A percentile compares a stretch with the other conserved stretches of the same genome.
Evolutionary conservation across 2,113 vertebrate species (phyloP).

Genomic region (Brienomyrus brachyistius): DNA sequence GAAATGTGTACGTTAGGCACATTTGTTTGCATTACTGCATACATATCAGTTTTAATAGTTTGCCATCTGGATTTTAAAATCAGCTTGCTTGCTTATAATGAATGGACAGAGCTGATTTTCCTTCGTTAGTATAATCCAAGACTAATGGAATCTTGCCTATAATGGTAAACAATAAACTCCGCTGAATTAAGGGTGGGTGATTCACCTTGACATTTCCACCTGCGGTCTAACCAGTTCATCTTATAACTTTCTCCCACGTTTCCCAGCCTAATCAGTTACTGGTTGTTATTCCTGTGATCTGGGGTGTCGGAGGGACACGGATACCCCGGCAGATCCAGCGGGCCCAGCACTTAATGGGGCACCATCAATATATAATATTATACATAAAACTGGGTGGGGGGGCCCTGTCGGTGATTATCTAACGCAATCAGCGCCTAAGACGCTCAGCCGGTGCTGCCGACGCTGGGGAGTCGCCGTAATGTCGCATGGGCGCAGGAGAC

Average conservation of each 20-base stretch:
- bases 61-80: background rate
- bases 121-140: background rate
- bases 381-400: background rate
- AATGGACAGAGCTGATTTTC: background rate
- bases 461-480: background rate
- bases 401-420: background rate
- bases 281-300: background rate
- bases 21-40: background rate
- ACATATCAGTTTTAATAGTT: background rate
- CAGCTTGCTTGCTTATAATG: background rate
- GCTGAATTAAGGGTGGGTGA: background rate
- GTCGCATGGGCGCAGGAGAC: background rate
- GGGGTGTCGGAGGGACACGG: background rate
- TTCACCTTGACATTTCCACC: background rate
- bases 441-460: background rate
- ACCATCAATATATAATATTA: background rate
- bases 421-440: background rate
- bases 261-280: background rate
- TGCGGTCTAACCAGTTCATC: background rate
- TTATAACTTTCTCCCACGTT: background rate
- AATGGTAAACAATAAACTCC: background rate
- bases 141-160: background rate
- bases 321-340: background rate
- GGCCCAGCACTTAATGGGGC: background rate
- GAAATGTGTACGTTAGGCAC: background rate